Evolutionary conservation across 2,113 vertebrate species (phyloP).

Genomic region (Mustela nigripes): DNA sequence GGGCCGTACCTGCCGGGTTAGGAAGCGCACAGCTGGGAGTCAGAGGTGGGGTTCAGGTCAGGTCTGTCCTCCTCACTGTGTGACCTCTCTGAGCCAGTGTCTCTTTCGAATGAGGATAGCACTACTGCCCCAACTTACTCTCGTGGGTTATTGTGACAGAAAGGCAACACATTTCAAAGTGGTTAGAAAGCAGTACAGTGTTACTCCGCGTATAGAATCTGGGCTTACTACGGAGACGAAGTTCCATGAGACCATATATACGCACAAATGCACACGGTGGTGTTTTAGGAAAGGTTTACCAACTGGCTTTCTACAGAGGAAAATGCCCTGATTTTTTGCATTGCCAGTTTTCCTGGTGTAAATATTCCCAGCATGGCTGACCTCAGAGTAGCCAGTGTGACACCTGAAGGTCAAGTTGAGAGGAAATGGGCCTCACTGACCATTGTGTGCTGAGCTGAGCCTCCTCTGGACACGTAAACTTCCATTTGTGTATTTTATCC

Average conservation of each 20-base stretch:
- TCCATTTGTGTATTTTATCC: accelerated
- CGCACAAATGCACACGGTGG: background rate
- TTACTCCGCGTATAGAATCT: background rate
- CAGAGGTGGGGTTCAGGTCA: background rate
- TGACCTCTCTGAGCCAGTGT: background rate
- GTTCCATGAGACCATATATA: background rate
- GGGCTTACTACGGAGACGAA: background rate
- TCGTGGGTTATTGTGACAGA: background rate
- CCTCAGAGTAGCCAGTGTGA: background rate
- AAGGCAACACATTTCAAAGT: background rate
- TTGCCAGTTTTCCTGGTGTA: background rate
- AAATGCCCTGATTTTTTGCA: background rate
- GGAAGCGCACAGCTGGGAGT: background rate
- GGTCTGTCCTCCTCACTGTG: background rate
- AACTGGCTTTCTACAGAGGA: background rate
- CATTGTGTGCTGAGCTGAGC: background rate
- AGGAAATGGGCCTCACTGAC: background rate
- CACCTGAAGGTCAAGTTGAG: background rate
- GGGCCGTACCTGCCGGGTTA: background rate
- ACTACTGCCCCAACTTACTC: background rate
- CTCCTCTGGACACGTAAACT: background rate
- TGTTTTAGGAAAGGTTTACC: background rate
- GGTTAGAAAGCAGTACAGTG: background rate
- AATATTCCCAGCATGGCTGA: background rate
- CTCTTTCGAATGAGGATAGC: background rate